These are phyloP conservation scores for Leucozona laternaria DNA, from an alignment of 2,888 invertebrate species.

Conservation along the genomic window DNA sequence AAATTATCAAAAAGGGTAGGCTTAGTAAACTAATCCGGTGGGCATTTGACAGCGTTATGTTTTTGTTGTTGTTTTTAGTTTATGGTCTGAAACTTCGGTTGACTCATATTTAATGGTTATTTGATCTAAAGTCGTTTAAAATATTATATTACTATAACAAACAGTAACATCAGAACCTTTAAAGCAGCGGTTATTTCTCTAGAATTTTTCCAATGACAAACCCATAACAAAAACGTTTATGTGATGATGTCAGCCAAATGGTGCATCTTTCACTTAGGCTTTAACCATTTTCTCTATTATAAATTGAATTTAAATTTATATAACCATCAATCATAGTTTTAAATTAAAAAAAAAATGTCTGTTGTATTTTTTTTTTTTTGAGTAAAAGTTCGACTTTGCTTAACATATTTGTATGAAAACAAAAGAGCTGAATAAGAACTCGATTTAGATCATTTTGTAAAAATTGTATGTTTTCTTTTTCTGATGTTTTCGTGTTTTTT, in stretches of 20 bases:
- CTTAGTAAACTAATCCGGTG: background rate
- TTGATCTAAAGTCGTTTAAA: background rate
- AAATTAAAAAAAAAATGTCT: background rate
- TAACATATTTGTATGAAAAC: background rate
- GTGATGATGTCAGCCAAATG: background rate
- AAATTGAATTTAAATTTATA: background rate
- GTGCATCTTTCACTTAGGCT: background rate
- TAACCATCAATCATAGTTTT: slow-evolving; percentile 17
- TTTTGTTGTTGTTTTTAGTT: background rate
- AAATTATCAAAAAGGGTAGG: background rate
- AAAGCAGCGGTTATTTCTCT: background rate
- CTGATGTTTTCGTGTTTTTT: slow-evolving; percentile 4
- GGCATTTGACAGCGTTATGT: slow-evolving; percentile 5
- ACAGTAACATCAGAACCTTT: background rate
- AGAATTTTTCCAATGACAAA: background rate
- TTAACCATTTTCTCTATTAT: background rate
- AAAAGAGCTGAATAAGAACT: slow-evolving; percentile 27
- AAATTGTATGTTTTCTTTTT: background rate
- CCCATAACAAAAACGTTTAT: background rate
- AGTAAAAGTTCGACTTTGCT: slow-evolving; percentile 1
- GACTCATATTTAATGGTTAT: slow-evolving; percentile 18
- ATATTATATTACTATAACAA: slow-evolving; percentile 4
- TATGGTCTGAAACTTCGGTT: background rate
- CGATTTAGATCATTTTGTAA: slow-evolving; percentile 5
- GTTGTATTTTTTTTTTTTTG: background rate